phyloP scores from a whole-genome alignment of 2,797 vertebrate species.

The Sebastes itinus region DNA sequence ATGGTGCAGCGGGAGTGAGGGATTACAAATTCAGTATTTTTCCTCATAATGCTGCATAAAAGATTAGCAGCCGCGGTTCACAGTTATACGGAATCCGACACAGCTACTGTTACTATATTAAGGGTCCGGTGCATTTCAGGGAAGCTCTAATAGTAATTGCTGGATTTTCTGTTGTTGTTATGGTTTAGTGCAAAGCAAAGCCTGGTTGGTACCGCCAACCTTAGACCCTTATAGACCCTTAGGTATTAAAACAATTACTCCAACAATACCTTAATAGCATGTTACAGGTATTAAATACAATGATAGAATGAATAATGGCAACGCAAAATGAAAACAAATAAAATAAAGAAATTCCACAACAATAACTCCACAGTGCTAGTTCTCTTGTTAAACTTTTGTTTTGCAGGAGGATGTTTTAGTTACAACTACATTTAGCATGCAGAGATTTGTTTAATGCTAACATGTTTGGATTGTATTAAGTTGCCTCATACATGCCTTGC shows the following conservation, averaged over 20 bases:
- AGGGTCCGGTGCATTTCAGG: not conserved
- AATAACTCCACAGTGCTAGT: not conserved
- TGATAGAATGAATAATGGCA: not conserved
- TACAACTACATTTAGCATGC: not conserved
- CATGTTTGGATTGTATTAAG: not conserved
- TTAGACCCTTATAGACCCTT: not conserved
- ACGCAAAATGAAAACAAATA: not conserved
- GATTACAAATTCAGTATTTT: conserved; percentile 36
- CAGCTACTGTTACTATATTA: not conserved
- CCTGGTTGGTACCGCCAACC: not conserved
- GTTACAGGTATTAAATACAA: not conserved
- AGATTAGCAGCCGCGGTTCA: conserved; percentile 24
- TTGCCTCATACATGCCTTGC: not conserved
- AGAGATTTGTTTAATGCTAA: not conserved
- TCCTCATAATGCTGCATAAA: conserved; percentile 32
- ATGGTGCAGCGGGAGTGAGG: not conserved
- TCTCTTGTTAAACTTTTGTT: not conserved
- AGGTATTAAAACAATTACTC: not conserved
- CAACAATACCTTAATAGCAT: not conserved
- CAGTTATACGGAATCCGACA: not conserved
- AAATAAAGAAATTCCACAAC: not conserved
- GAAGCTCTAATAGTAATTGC: not conserved
- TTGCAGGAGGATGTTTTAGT: not conserved
- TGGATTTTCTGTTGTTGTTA: not conserved
- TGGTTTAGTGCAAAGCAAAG: not conserved